phyloP scores from a whole-genome alignment of 1,140 invertebrate species.

The Pogonognathellus flavescens region DNA sequence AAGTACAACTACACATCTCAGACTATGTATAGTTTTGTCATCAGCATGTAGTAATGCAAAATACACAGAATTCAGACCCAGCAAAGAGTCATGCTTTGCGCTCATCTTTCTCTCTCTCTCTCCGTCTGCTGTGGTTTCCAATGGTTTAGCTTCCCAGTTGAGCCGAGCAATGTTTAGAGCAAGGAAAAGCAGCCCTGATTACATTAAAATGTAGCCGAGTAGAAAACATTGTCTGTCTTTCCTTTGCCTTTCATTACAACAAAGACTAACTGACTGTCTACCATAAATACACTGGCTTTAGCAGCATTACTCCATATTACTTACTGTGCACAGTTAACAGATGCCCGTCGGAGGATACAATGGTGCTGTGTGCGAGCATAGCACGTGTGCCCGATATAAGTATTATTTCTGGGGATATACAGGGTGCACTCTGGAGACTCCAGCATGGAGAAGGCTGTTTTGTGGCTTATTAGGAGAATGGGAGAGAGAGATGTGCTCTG shows the following conservation, averaged over 20 bases:
- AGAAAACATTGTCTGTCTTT: neutral
- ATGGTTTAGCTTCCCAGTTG: slow-evolving; percentile 1
- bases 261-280: neutral
- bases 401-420: too few species aligned
- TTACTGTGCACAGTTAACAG: too few species aligned
- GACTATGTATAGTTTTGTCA: too few species aligned
- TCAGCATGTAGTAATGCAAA: too few species aligned
- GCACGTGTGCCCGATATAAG: too few species aligned
- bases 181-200: slow-evolving; percentile 21
- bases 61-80: neutral
- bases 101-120: neutral
- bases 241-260: slow-evolving; percentile 7
- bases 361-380: too few species aligned
- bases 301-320: neutral
- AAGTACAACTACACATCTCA: too few species aligned
- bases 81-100: neutral
- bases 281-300: neutral
- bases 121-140: slow-evolving; percentile 11
- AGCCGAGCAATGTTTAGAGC: neutral
- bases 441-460: too few species aligned
- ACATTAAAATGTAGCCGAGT: slow-evolving; percentile 9
- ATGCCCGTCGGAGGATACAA: too few species aligned
- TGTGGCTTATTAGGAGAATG: too few species aligned
- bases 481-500: too few species aligned
- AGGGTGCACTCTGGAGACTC: too few species aligned